Evolutionary conservation across 2,888 invertebrate species (phyloP), one percentile per base, ranked within the genome.

Genomic region (Thera britannica): DNA sequence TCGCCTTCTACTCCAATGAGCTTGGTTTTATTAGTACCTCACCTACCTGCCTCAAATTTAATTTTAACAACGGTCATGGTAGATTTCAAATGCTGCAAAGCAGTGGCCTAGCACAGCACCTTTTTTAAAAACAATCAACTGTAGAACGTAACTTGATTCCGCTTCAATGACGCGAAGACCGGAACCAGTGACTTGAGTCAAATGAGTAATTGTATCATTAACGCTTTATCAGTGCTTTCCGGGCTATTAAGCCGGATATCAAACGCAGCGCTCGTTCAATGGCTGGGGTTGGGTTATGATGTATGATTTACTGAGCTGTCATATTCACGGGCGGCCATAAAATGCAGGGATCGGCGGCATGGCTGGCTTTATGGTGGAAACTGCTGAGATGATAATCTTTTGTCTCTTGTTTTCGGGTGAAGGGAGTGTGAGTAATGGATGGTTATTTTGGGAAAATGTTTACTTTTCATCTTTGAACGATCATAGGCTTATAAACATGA

Each of bases 241-340:
- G 75, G 71, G 72, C 80, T 79, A 83, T 86, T 85, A 83, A 82
- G 71, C 80, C 74, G 77, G 78, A 76, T 78, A 84, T 85, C 83
- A 84, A 82, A 79, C 79, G 77, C 86, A 85, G 83, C 70, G 76
- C 69, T 75, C 68, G 63, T 63, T 70, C 66, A 70, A 70, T 70
- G 65, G 72, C 72, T 64, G 72, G 77, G 80, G 79, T 79, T 75
- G 77, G 79, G 79, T 79, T 78, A 76, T 75, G 78, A 77, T 75
- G 69, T 75, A 75, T 73, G 68, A 72, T 72, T 73, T 75, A 71
- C 75, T n/a, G 77, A 80, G 72, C 79, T 79, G 82, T 77, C 80
- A 75, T 74, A 72, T 68, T 71, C 78, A 76, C 63, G 65, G 63
- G 60, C 36, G 75, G 71, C 70, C 77, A 81, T 86, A 82, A 85